Evolutionary conservation across 2,113 vertebrate genomes (phyloP), one percentile per base, ranked within the genome.

Genomic region (Callospermophilus lateralis): DNA sequence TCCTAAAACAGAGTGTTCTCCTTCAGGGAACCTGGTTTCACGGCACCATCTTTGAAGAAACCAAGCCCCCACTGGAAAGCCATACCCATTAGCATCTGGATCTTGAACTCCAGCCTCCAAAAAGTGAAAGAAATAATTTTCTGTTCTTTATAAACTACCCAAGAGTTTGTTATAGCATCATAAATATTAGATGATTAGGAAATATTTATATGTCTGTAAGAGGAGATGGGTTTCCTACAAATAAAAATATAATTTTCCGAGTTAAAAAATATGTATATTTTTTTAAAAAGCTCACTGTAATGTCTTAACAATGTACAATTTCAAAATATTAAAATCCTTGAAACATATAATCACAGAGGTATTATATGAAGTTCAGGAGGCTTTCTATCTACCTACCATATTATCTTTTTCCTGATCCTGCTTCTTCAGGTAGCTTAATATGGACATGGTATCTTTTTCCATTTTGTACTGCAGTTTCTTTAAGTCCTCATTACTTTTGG

Each of bases 401-500:
- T 98, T 97, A 45, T 99, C 99, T 93, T 99, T 99, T 12, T 99
- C 98, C 0, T 81, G 85, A 74, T 99, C 98, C 45, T 98, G 98
- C 90, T 86, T 98, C 95, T 98, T 98, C 91, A 99, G 93, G 85
- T 97, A 98, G 8, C 93, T 96, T 8, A 98, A 98, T 13, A 98
- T 96, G 1, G 99, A 98, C 45, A 99, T 89, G 0, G 97, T 97
- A 85, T 99, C 98, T 51, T 97, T 98, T 97, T 99, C 99, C 30
- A 98, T 89, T 65, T 92, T 98, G 97, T 98, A 98, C 97, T 98
- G 98, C 20, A 99, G 98, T 61, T 94, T 97, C 86, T 97, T 98
- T 90, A 99, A 98, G 4, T 99, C 98, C 32, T 98, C 98, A 48
- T 99, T 99, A 77, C 94, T 97, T 67, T 97, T 97, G 32, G 98